Conservation (phyloP, 2,888 invertebrate genomes). For the Drosophila mettleri region DNA sequence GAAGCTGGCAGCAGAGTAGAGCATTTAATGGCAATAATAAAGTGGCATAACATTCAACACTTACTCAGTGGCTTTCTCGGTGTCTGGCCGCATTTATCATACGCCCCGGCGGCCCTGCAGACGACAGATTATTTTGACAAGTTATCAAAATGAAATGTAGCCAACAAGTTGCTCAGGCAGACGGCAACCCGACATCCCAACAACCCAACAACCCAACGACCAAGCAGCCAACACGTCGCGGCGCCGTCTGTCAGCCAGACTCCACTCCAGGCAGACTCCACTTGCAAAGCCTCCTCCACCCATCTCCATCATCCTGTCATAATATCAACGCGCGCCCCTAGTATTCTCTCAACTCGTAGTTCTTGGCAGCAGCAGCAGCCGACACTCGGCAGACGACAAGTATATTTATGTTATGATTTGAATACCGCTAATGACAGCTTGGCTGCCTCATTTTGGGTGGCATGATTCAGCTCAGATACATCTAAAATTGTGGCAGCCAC, state of each 20-base stretch:
- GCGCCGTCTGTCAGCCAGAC: constrained; percentile 30
- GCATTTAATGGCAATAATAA: constrained; percentile 72
- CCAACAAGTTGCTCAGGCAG: constrained; percentile 66
- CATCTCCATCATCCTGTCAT: constrained; percentile 41
- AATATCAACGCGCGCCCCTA: constrained; percentile 41
- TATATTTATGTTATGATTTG: constrained; percentile 83
- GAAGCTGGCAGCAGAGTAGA: constrained; percentile 11
- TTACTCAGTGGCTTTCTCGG: constrained; percentile 69
- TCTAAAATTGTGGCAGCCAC: constrained; percentile 5
- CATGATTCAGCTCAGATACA: constrained; percentile 8
- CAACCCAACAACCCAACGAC: constrained; percentile 11
- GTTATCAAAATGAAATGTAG: constrained; percentile 78
- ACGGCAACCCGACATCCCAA: constrained; percentile 16
- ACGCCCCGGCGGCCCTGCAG: constrained; percentile 36
- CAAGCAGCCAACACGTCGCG: constrained; percentile 14
- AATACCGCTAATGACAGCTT: constrained; percentile 80
- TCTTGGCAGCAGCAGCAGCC: constrained; percentile 7
- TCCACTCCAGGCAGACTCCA: not conserved
- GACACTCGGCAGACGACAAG: constrained; percentile 78
- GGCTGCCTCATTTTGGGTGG: constrained; percentile 50
- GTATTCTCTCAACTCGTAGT: constrained; percentile 25
- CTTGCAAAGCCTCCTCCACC: not conserved
- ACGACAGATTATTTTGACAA: constrained; percentile 80
- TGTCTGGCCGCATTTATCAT: constrained; percentile 82
- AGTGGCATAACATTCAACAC: constrained; percentile 79